phyloP scores from a whole-genome alignment of 2,113 vertebrate genomes.

The Emydura subglobosa region DNA sequence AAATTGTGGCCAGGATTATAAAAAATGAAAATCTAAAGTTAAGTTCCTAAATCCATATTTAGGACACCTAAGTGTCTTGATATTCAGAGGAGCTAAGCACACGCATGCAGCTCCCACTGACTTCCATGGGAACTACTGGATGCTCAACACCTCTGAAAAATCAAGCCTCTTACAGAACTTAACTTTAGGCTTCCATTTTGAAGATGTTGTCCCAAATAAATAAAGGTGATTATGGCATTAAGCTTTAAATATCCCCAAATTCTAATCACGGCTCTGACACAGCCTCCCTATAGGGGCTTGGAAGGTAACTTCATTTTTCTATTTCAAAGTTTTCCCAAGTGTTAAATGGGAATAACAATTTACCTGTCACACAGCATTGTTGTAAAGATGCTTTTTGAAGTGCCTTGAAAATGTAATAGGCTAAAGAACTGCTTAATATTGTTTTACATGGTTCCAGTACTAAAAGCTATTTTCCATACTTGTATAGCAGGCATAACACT shows the following conservation, averaged over 20 bases:
- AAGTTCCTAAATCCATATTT: background rate
- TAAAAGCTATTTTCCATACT: conserved; percentile 25
- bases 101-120: background rate
- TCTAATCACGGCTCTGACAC: background rate
- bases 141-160: background rate
- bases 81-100: background rate
- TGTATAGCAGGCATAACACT: background rate
- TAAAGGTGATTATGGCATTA: conserved; percentile 27
- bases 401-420: background rate
- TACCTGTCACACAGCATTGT: background rate
- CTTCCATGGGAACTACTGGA: background rate
- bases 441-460: background rate
- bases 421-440: background rate
- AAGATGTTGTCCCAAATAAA: background rate
- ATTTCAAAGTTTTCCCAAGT: background rate
- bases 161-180: background rate
- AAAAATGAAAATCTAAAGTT: background rate
- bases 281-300: background rate
- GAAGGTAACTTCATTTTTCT: background rate
- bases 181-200: conserved; percentile 32
- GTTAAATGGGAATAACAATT: background rate
- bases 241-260: background rate
- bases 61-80: background rate
- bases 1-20: background rate
- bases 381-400: background rate